Evolutionary conservation across 2,797 vertebrate genomes (phyloP).

Genomic region (Phalanger gymnotis): DNA sequence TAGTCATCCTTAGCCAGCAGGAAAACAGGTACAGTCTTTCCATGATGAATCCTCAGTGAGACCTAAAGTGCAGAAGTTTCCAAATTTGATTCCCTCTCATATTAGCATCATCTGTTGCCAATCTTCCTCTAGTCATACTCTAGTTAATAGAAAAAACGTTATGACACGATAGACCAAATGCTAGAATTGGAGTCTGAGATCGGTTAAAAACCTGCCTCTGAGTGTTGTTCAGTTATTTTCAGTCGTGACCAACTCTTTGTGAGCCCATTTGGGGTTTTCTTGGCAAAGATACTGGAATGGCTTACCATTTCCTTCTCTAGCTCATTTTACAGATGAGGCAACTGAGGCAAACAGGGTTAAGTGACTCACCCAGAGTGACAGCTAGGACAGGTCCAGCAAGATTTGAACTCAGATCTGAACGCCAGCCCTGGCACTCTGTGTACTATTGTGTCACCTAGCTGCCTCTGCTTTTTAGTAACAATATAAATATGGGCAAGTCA

Average conservation of each 20-base stretch:
- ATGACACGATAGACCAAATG: neutral
- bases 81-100: neutral
- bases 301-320: neutral
- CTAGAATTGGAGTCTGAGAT: neutral
- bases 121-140: neutral
- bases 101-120: neutral
- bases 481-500: neutral
- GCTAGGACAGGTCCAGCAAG: neutral
- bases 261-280: neutral
- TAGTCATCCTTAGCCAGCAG: conserved; percentile 51
- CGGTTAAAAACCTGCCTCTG: neutral
- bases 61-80: neutral
- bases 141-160: neutral
- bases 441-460: neutral
- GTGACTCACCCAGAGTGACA: neutral
- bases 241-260: neutral
- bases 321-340: neutral
- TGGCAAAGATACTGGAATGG: neutral
- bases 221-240: neutral
- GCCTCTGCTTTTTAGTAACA: neutral
- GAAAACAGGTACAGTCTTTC: conserved; percentile 51
- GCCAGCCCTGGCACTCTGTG: neutral
- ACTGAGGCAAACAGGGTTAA: neutral
- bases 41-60: neutral
- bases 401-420: neutral